Conservation (phyloP, 35 echinoderm and acorn worm species). For the Nesometra sesokonis region DNA sequence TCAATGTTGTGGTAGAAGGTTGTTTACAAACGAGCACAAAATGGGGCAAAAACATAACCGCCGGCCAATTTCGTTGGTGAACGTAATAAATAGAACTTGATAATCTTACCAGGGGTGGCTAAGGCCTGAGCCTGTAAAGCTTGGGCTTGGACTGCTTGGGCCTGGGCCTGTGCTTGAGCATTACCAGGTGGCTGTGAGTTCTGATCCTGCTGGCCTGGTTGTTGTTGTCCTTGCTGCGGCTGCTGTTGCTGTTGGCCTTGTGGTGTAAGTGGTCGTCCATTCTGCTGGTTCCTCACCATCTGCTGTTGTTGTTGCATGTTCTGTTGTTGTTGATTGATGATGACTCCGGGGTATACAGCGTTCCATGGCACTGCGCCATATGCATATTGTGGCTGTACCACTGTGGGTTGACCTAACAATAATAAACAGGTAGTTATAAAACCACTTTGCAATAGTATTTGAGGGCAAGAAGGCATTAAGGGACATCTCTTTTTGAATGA, state of each 20-base stretch:
- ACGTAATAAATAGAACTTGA: no score
- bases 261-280: slow-evolving; percentile 86
- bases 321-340: slow-evolving; percentile 56
- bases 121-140: slow-evolving; percentile 30
- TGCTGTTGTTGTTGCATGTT: slow-evolving; percentile 20
- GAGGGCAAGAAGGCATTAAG: no score
- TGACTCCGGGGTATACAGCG: slow-evolving; percentile 63
- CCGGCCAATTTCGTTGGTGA: no score
- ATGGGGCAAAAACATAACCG: no score
- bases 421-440: neutral
- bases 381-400: slow-evolving; percentile 94
- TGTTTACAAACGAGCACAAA: no score
- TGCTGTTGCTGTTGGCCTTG: slow-evolving; percentile 60
- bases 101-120: slow-evolving; percentile 17
- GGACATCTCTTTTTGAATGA: no score
- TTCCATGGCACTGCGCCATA: slow-evolving; percentile 94
- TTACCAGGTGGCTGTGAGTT: neutral
- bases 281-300: slow-evolving; percentile 43
- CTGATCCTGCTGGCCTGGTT: slow-evolving; percentile 33
- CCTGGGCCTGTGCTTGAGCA: slow-evolving; percentile 34
- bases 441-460: neutral
- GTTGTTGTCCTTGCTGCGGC: slow-evolving; percentile 27
- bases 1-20: no score
- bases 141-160: slow-evolving; percentile 36
- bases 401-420: slow-evolving; percentile 58